Percentiles rank a stretch among this genome's conserved stretches.
Evolutionary conservation across 2,888 invertebrate species (phyloP).

Genomic region (Cosmia trapezina): DNA sequence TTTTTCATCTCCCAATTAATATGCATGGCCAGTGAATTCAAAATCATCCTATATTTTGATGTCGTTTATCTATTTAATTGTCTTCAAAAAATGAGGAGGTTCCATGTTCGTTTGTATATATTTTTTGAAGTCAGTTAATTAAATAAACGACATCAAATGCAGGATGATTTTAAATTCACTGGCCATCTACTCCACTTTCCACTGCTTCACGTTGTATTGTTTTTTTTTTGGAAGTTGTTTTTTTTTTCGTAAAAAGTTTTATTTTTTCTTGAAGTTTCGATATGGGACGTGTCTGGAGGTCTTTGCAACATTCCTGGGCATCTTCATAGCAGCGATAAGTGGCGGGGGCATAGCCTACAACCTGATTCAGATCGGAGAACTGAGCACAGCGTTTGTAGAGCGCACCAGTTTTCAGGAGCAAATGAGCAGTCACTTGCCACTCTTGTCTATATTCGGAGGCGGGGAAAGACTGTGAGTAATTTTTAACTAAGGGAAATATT

Average conservation of each 20-base stretch:
- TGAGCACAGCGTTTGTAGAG: conserved; percentile 91
- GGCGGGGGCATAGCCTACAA: conserved; percentile 88
- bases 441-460: conserved; percentile 79
- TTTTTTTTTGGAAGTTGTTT: no score
- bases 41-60: neutral
- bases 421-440: conserved; percentile 76
- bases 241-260: no score
- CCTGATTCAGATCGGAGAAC: conserved; percentile 91
- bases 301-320: conserved; percentile 75
- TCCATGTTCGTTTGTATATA: no score
- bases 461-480: conserved; percentile 79
- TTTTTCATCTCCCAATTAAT: no score
- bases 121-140: no score
- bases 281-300: conserved; percentile 79
- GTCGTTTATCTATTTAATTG: neutral
- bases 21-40: no score
- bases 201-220: no score
- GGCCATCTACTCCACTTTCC: neutral
- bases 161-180: neutral
- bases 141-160: neutral
- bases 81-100: no score
- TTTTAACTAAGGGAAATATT: neutral
- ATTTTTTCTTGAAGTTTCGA: conserved; percentile 74
- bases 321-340: conserved; percentile 77
- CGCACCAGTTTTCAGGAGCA: conserved; percentile 75